A percentile compares a stretch with the other conserved stretches of the same genome.
Evolutionary conservation across 2,888 invertebrate genomes (phyloP).

Genomic region (Ochropleura plecta): DNA sequence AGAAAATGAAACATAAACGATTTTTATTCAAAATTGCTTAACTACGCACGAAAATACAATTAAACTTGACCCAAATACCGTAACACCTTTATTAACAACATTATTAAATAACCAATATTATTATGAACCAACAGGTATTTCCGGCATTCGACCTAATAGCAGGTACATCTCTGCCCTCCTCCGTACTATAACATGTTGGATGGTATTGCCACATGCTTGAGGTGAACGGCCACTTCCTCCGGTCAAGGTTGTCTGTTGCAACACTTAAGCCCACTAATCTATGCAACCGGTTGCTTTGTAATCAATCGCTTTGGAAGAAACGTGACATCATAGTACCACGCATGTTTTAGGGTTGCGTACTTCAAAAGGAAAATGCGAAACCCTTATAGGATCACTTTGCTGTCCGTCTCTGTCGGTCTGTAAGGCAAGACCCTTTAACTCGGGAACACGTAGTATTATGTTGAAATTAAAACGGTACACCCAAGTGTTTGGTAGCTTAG

Average conservation of each 20-base stretch:
- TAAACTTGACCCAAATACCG: slow-evolving; percentile 29
- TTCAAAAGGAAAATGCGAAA: too few relatives aligned
- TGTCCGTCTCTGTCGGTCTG: too few relatives aligned
- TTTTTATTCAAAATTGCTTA: background rate
- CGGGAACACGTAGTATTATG: too few relatives aligned
- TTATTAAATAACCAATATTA: slow-evolving; percentile 23
- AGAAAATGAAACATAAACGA: background rate
- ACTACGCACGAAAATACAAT: background rate
- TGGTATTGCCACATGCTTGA: slow-evolving; percentile 43
- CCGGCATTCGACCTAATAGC: background rate
- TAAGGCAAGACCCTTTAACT: too few relatives aligned
- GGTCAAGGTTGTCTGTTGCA: slow-evolving; percentile 53
- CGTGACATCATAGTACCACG: slow-evolving; percentile 32
- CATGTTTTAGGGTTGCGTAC: background rate
- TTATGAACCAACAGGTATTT: background rate
- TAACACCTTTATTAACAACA: background rate
- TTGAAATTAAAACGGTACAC: too few relatives aligned
- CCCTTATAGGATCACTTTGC: too few relatives aligned
- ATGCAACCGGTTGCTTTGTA: slow-evolving; percentile 51
- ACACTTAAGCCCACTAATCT: slow-evolving; percentile 25
- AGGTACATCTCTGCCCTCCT: slow-evolving; percentile 28
- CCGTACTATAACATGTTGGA: slow-evolving; percentile 28
- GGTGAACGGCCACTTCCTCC: slow-evolving; percentile 49
- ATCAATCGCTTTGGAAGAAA: slow-evolving; percentile 29
- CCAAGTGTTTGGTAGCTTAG: too few relatives aligned